phyloP scores from a whole-genome alignment of 2,797 vertebrate species.

The Chiropotes sagulatus region DNA sequence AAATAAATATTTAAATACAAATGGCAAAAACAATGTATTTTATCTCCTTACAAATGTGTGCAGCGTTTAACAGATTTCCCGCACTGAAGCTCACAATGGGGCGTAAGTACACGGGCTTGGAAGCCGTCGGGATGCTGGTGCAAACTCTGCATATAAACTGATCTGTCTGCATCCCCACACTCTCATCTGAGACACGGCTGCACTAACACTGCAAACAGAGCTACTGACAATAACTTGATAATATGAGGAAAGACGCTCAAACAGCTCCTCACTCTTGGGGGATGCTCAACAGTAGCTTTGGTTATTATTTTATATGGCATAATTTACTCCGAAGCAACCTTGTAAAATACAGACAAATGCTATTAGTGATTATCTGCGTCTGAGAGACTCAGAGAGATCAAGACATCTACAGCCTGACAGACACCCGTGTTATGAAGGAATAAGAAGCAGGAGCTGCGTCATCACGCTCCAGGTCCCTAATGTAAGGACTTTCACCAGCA shows the following conservation, averaged over 20 bases:
- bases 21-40: not conserved
- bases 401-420: not conserved
- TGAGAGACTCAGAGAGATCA: not conserved
- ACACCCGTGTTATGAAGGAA: too few species aligned
- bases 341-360: not conserved
- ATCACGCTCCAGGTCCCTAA: not conserved
- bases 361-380: not conserved
- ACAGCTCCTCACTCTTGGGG: not conserved
- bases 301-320: not conserved
- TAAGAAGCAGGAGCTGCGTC: not conserved
- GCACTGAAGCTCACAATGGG: not conserved
- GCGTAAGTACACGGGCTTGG: rapidly evolving
- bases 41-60: not conserved
- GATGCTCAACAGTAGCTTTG: not conserved
- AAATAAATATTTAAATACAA: not conserved
- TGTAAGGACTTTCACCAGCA: too few species aligned
- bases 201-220: not conserved
- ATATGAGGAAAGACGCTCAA: not conserved
- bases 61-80: not conserved
- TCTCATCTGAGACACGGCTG: not conserved
- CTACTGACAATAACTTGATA: too few species aligned
- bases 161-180: not conserved
- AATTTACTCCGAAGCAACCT: not conserved
- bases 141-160: too few species aligned
- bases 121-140: not conserved